These are phyloP conservation scores for cattle (Bos taurus) DNA, from an alignment of 2,113 vertebrate species.

Conservation along the genomic window ARS-UCD2.0 NC_037347.1:17578001-17578500, in stretches of 20 bases:
- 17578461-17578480: not conserved
- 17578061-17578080: not conserved
- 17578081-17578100: not conserved
- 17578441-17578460: not conserved
- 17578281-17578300: not conserved
- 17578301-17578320: not conserved
- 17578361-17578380: not conserved
- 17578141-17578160: not conserved
- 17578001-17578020: slow-evolving; percentile 33
- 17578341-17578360: not conserved
- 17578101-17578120: not conserved
- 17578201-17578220: not conserved
- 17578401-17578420: not conserved
- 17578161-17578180: not conserved
- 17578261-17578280: not conserved
- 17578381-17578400: not conserved
- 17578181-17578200: not conserved
- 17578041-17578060: not conserved
- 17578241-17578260: not conserved
- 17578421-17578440: not conserved
- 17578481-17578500: not conserved
- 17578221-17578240: not conserved
- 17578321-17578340: not conserved
- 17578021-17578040: not conserved
- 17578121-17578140: not conserved